phyloP scores from a whole-genome alignment of 2,888 invertebrate genomes.

The Stenichneumon culpator region DNA sequence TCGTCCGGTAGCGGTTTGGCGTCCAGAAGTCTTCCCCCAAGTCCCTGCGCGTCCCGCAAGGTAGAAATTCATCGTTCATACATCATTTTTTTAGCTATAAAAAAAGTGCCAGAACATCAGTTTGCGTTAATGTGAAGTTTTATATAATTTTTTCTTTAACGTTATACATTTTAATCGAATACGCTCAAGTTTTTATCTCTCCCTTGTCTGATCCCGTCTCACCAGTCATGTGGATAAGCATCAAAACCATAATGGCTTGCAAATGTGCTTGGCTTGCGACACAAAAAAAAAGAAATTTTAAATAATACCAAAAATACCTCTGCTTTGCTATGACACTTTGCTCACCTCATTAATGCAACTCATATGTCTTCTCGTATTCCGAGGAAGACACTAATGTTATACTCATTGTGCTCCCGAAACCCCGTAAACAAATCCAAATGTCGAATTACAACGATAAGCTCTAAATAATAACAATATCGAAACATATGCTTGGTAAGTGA shows the following conservation, averaged over 20 bases:
- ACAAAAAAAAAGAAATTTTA: constrained; percentile 18
- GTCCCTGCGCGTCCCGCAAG: constrained; percentile 86
- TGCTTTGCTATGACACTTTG: constrained; percentile 54
- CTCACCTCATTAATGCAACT: constrained; percentile 52
- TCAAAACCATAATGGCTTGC: constrained; percentile 59
- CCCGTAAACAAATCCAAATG: constrained; percentile 35
- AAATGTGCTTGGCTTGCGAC: constrained; percentile 68
- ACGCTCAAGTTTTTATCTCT: background rate
- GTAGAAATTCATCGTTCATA: constrained; percentile 80
- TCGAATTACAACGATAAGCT: constrained; percentile 52
- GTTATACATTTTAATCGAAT: background rate
- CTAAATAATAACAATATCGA: constrained; percentile 70
- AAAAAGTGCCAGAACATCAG: background rate
- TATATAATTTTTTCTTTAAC: background rate
- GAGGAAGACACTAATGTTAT: constrained; percentile 15
- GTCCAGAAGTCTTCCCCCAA: constrained; percentile 85
- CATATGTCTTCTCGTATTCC: constrained; percentile 15
- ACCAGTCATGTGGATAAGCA: constrained; percentile 26
- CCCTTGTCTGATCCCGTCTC: background rate
- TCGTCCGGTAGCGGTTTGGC: constrained; percentile 83
- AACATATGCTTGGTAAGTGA: constrained; percentile 71
- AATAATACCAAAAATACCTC: constrained; percentile 11
- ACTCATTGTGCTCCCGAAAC: constrained; percentile 52
- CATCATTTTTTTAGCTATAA: constrained; percentile 6
- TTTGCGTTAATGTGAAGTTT: background rate